phyloP scores from a whole-genome alignment of 2,113 vertebrate species.

The Xenus cinereus region DNA sequence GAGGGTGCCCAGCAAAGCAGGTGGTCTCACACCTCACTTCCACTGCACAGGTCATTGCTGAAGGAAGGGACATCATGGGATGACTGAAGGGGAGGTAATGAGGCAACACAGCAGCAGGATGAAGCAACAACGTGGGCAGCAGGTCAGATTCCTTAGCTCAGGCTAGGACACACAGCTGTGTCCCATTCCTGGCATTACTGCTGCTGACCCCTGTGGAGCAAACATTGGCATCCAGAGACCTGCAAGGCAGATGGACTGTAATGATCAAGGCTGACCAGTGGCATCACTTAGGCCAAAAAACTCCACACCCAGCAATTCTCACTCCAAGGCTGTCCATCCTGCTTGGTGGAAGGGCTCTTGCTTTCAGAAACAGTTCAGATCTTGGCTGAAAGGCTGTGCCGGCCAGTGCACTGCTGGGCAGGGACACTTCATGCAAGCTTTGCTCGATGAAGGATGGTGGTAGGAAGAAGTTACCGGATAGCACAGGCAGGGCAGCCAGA shows the following conservation, averaged over 20 bases:
- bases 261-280: neutral
- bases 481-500: neutral
- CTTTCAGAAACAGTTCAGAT: neutral
- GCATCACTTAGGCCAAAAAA: neutral
- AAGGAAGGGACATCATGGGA: neutral
- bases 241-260: neutral
- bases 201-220: neutral
- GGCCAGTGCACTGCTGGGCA: too few relatives aligned
- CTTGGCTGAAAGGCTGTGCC: neutral
- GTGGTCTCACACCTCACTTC: neutral
- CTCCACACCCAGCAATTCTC: neutral
- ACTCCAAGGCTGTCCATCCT: neutral
- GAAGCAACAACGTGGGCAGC: neutral
- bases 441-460: neutral
- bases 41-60: neutral
- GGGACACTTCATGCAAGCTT: neutral
- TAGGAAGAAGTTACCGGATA: neutral
- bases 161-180: neutral
- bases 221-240: neutral
- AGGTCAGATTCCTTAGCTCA: neutral
- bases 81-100: neutral
- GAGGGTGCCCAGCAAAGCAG: rapidly evolving
- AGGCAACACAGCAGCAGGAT: neutral
- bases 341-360: neutral
- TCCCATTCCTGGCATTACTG: neutral